Evolutionary conservation across 2,888 invertebrate species (phyloP).

Genomic region (Tortrix viridana): DNA sequence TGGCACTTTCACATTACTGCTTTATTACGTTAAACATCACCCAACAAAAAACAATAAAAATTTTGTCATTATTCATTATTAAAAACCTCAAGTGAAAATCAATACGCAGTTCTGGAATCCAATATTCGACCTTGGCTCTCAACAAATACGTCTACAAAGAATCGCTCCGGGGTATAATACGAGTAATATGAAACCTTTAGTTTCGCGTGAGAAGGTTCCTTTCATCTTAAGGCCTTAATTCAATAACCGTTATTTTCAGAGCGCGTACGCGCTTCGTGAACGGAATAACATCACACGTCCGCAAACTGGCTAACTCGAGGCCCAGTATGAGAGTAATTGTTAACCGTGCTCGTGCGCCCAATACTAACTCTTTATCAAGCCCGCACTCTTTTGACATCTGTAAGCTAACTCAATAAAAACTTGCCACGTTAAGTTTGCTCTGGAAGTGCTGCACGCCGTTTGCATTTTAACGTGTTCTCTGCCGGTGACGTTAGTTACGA

Average conservation of each 20-base stretch:
- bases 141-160: slow-evolving; percentile 17
- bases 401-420: slow-evolving; percentile 38
- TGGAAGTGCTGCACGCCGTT: slow-evolving; percentile 88
- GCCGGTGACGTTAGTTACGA: background rate
- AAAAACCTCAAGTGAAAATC: slow-evolving; percentile 30
- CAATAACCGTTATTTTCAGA: slow-evolving; percentile 46
- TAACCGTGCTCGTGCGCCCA: slow-evolving; percentile 45
- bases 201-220: slow-evolving; percentile 23
- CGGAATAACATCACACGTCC: slow-evolving; percentile 43
- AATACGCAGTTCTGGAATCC: slow-evolving; percentile 21
- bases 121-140: slow-evolving; percentile 8
- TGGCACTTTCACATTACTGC: background rate
- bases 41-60: background rate
- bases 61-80: slow-evolving; percentile 27
- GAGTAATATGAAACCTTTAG: slow-evolving; percentile 32
- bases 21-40: background rate
- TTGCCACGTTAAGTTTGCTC: slow-evolving; percentile 2
- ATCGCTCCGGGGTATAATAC: slow-evolving; percentile 8
- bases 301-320: slow-evolving; percentile 46
- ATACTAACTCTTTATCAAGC: slow-evolving; percentile 42
- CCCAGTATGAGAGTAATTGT: slow-evolving; percentile 47
- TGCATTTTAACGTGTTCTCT: background rate
- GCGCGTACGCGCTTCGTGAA: slow-evolving; percentile 41
- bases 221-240: slow-evolving; percentile 44
- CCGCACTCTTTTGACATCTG: slow-evolving; percentile 34